Percentiles rank a stretch among this genome's conserved stretches.
Evolutionary conservation across 1,140 invertebrate species (phyloP).

Genomic region (Ips typographus): DNA sequence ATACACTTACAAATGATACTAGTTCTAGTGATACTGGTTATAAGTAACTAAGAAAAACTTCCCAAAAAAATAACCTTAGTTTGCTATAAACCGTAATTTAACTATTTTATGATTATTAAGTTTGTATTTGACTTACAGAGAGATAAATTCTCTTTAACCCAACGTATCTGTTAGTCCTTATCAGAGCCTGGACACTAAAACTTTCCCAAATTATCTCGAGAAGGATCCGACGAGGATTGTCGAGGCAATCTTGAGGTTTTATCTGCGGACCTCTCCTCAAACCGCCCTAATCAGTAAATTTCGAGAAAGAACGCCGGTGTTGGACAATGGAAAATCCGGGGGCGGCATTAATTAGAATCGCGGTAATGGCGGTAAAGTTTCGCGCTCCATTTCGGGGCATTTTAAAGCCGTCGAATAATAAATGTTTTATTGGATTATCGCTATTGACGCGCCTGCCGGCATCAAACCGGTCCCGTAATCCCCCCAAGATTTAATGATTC

Average conservation of each 20-base stretch:
- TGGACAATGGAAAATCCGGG: background rate
- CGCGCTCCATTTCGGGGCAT: background rate
- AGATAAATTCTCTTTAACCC: too few species aligned
- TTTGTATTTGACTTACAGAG: too few species aligned
- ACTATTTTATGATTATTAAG: too few species aligned
- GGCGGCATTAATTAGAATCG: slow-evolving; percentile 6
- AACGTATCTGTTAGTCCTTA: too few species aligned
- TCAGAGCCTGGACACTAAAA: background rate
- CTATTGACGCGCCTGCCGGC: too few species aligned
- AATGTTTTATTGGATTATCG: too few species aligned
- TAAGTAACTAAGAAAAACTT: too few species aligned
- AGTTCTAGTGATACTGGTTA: too few species aligned
- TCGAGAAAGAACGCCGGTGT: slow-evolving; percentile 7
- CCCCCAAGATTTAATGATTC: background rate
- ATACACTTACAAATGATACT: too few species aligned
- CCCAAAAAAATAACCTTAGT: too few species aligned
- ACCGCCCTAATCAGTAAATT: slow-evolving; percentile 4
- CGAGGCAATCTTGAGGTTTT: slow-evolving; percentile 11
- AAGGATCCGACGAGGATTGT: slow-evolving; percentile 8
- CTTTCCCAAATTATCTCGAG: slow-evolving; percentile 12
- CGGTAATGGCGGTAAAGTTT: background rate
- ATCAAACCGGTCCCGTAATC: background rate
- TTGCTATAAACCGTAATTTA: too few species aligned
- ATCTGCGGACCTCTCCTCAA: slow-evolving; percentile 3
- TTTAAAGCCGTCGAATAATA: too few species aligned